Percentiles rank a stretch among this genome's conserved stretches.
Conservation (phyloP, 2,113 vertebrate species). For the Rutilus rutilus region DNA sequence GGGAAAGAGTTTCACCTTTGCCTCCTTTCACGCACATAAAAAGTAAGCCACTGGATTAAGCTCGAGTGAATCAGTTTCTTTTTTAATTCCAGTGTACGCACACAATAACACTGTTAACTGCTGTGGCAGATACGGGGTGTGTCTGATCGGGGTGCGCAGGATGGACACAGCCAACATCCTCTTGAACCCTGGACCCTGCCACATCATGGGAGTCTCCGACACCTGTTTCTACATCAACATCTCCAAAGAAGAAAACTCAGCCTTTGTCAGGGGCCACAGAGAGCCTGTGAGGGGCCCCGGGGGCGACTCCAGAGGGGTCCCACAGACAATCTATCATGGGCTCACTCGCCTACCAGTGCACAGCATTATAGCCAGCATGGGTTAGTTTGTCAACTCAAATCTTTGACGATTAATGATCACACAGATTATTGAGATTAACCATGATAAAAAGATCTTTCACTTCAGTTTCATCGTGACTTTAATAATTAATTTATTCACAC, state of each 20-base stretch:
- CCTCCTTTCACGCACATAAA: constrained; percentile 85
- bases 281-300: constrained; percentile 70
- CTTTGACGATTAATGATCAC: not conserved
- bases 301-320: constrained; percentile 67
- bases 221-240: constrained; percentile 86
- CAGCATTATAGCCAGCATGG: constrained; percentile 87
- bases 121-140: constrained; percentile 79
- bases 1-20: constrained; percentile 85
- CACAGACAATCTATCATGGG: constrained; percentile 80
- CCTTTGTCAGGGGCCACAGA: constrained; percentile 79
- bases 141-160: constrained; percentile 80
- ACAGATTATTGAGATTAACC: not conserved
- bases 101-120: constrained; percentile 24
- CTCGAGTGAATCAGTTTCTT: not conserved
- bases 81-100: not conserved
- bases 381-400: constrained; percentile 66
- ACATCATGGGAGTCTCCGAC: constrained; percentile 82
- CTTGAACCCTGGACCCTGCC: constrained; percentile 81
- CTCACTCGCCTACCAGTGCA: constrained; percentile 83
- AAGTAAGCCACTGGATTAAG: constrained; percentile 70
- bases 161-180: constrained; percentile 81
- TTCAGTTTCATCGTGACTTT: too few relatives aligned
- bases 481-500: not conserved
- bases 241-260: constrained; percentile 85
- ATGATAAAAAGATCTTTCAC: not conserved